Base-by-base conservation (phyloP, 2,888 invertebrate species). In the Oasisia sp. region DNA sequence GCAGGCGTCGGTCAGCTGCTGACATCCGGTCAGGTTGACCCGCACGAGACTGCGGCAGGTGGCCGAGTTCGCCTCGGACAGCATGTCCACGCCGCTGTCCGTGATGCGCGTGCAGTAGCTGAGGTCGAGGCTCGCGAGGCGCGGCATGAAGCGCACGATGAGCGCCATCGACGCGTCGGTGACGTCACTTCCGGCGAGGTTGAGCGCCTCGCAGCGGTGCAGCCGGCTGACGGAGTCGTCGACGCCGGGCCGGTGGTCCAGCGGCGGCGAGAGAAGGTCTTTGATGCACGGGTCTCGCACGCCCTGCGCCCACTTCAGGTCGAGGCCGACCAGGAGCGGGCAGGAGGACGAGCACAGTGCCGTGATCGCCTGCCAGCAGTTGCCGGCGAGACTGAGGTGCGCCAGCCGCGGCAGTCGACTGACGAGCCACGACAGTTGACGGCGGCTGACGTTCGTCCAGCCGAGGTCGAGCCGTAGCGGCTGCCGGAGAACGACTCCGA, bases 401-500 rank as follows among this genome's bases (percentile, higher is more conserved):
- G 98, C 97, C 32, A 99, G 97, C 12, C 98, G 98, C 0, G 98
- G 98, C 93, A 99, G 97, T 27, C 99, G 97, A 27, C 97, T 97
- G 44, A 99, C 97, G n/a, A 99, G 96, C 99, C 99, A 99, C 0
- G 98, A 97, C n/a, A 99, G 97, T 96, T 99, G 99, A 92, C 98
- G 97, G 94, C 98, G 97, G 50, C 98, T 98, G 93, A 99, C 97
- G 94, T 98, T 98, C 94, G 98, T 98, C 98, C 98, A 98, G 96
- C 98, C 98, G 90, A 99, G 97, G 44, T 98, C 97, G n/a, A 99
- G 97, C 92, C 97, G 97, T 94, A 98, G 97, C 0, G 99, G 99
- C 96, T 99, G 99, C 0, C 99, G 97, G 8, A 98, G 97, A 74
- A 98, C 98, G 94, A 99, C 98, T 12, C 98, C 98, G 32, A 98